Evolutionary conservation across 1,140 invertebrate species (phyloP).

Genomic region (Trialeurodes vaporariorum): DNA sequence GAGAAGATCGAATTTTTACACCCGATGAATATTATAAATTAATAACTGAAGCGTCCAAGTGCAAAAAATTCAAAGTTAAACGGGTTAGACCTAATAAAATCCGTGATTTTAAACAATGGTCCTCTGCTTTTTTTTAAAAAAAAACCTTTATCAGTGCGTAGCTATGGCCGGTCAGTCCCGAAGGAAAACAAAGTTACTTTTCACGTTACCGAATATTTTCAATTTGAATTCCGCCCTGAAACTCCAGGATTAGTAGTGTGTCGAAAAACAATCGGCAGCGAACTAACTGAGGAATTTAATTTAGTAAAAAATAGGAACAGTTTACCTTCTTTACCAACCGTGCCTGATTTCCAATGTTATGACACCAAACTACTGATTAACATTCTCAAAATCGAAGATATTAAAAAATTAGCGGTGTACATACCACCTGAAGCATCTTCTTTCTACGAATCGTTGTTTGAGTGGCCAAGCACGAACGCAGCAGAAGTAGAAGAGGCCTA

Average conservation of each 20-base stretch:
- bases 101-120: background rate
- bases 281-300: slow-evolving; percentile 2
- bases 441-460: slow-evolving; percentile 5
- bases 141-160: too few species aligned
- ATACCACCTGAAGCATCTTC: background rate
- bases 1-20: slow-evolving; percentile 7
- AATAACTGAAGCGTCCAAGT: background rate
- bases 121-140: background rate
- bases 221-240: slow-evolving; percentile 1
- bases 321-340: slow-evolving; percentile 1
- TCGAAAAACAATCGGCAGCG: background rate
- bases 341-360: slow-evolving; percentile 5
- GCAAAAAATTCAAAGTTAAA: background rate
- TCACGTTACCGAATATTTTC: too few species aligned
- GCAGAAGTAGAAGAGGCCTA: too few species aligned
- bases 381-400: slow-evolving; percentile 8
- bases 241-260: background rate
- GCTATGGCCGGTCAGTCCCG: too few species aligned
- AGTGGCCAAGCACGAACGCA: too few species aligned
- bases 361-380: slow-evolving; percentile 6
- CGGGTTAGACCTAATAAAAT: background rate
- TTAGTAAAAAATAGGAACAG: background rate
- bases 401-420: slow-evolving; percentile 6
- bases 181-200: too few species aligned
- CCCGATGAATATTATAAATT: slow-evolving; percentile 6